phyloP scores from a whole-genome alignment of 2,113 vertebrate genomes.

The Gymnobelideus leadbeateri region DNA sequence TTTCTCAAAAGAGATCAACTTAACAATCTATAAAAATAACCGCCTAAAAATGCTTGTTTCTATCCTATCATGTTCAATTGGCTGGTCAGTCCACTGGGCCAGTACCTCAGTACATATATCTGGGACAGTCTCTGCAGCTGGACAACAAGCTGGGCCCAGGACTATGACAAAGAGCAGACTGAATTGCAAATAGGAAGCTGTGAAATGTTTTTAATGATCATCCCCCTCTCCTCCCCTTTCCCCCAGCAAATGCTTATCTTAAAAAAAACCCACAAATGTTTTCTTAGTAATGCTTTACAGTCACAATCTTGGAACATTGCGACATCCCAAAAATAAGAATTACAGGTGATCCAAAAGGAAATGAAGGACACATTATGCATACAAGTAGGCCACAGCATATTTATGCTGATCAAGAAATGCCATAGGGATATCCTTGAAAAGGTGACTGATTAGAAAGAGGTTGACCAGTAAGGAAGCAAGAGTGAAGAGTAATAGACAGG shows the following conservation, averaged over 20 bases:
- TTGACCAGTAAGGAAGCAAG: neutral
- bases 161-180: neutral
- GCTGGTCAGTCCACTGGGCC: neutral
- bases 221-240: neutral
- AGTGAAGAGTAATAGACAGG: neutral
- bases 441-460: neutral
- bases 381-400: neutral
- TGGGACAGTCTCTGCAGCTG: neutral
- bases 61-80: neutral
- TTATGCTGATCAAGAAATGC: neutral
- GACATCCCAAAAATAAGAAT: neutral
- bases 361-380: neutral
- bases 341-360: neutral
- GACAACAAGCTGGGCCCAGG: neutral
- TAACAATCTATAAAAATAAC: neutral
- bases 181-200: neutral
- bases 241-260: neutral
- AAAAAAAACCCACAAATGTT: neutral
- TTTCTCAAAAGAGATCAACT: neutral
- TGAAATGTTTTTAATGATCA: neutral
- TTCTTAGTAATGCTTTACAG: neutral
- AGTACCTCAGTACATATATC: neutral
- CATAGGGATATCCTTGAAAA: neutral
- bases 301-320: neutral
- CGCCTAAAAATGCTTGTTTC: neutral